phyloP scores from a whole-genome alignment of 2,113 vertebrate genomes.

The Cisticola juncidis region DNA sequence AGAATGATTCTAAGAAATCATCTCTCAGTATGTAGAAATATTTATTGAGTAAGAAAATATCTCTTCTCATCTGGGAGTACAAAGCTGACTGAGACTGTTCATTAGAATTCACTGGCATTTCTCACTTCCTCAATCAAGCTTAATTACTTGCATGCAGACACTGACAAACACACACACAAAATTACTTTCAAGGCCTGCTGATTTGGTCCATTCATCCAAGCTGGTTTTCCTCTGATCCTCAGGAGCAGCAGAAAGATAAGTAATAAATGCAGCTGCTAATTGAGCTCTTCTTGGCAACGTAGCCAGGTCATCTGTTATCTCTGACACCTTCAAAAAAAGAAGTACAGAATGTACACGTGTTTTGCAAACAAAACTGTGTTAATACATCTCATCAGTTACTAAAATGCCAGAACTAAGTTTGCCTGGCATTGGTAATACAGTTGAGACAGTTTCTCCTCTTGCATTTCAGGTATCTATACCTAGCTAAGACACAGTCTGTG shows the following conservation, averaged over 20 bases:
- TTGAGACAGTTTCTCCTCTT: neutral
- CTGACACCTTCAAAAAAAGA: constrained; percentile 79
- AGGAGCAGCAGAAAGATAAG: constrained; percentile 90
- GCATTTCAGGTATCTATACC: neutral
- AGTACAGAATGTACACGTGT: neutral
- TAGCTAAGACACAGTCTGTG: neutral
- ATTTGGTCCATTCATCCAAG: constrained; percentile 89
- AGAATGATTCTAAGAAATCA: neutral
- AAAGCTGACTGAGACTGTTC: neutral
- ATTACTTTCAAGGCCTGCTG: constrained; percentile 87
- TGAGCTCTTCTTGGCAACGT: constrained; percentile 88
- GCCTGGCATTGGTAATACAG: neutral
- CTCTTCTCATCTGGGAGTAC: neutral
- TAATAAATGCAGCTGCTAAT: constrained; percentile 94
- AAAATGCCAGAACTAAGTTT: neutral
- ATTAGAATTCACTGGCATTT: neutral
- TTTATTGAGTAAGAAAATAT: neutral
- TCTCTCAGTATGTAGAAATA: neutral
- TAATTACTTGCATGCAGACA: neutral
- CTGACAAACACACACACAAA: neutral
- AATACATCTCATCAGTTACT: neutral
- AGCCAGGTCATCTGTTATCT: constrained; percentile 89
- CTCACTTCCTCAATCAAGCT: neutral
- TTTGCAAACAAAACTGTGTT: neutral
- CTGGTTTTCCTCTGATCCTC: constrained; percentile 86